Evolutionary conservation across 2,888 invertebrate species (phyloP), one percentile per base, ranked within the genome.

Genomic region (Megastigmus dorsalis): DNA sequence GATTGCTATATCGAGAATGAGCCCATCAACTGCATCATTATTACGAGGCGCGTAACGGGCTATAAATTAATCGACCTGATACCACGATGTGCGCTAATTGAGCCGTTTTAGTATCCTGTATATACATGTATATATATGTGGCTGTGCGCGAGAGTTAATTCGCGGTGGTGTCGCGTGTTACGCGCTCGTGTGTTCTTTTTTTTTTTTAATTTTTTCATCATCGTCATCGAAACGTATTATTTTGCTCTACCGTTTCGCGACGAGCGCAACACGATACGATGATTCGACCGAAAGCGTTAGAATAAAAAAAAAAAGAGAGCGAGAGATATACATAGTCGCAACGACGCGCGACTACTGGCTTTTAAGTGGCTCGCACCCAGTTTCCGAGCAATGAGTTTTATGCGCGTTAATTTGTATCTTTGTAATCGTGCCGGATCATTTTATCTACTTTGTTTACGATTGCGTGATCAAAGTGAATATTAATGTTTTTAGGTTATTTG

Each of bases 51-150:
- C 45, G 5, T n/a, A n/a, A n/a, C 43, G 13, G 6, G 36, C 30
- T 54, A 30, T 54, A 18, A 54, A 66, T 57, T 67, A 67, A 67
- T 67, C 45, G 36, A 33, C 38, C 26, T 36, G 23, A 33, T 5
- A 3, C 6, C 52, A 4, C n/a, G 5, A 52, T 7, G 28, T 28
- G 30, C 33, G 33, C 15, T 57, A 57, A 67, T 67, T 57, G 67
- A 45, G n/a, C 30, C 57, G 45, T 45, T 55, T 57, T 36, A 48
- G 15, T 45, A 20, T 20, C 5, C 6, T 18, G 45, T 20, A 18
- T n/a, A n/a, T n/a, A n/a, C n/a, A n/a, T n/a, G n/a, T n/a, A n/a
- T n/a, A n/a, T n/a, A n/a, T n/a, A n/a, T n/a, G n/a, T n/a, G n/a
- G n/a, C n/a, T n/a, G n/a, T n/a, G n/a, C n/a, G n/a, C n/a, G n/a